phyloP scores from a whole-genome alignment of 2,888 invertebrate genomes.

The Ectemnius cavifrons region DNA sequence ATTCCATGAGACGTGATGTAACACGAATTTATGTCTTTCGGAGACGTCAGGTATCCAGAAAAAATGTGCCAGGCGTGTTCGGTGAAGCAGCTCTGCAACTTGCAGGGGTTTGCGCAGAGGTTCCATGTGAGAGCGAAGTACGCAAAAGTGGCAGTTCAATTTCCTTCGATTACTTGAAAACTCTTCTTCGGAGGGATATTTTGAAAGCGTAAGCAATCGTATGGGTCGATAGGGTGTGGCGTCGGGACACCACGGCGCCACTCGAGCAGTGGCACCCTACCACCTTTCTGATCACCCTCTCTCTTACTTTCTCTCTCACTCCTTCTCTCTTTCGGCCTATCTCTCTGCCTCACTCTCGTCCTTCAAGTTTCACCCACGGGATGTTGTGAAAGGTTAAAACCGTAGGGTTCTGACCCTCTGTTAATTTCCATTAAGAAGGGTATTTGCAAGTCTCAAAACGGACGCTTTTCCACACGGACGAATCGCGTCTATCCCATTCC shows the following conservation, averaged over 20 bases:
- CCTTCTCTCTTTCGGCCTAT: not conserved
- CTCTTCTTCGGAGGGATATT: slow-evolving; percentile 26
- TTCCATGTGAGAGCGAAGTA: too few relatives aligned
- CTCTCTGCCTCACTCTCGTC: not conserved
- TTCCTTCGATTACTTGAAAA: slow-evolving; percentile 39
- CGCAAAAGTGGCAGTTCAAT: slow-evolving; percentile 40
- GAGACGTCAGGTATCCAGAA: not conserved
- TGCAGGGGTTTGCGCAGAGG: too few relatives aligned
- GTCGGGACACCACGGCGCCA: slow-evolving; percentile 61
- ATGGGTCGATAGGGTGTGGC: slow-evolving; percentile 54
- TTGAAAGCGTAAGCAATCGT: slow-evolving; percentile 13
- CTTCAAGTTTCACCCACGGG: not conserved
- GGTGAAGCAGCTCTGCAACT: too few relatives aligned
- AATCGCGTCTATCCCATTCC: not conserved
- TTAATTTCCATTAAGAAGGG: slow-evolving; percentile 37
- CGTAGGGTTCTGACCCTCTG: slow-evolving; percentile 24
- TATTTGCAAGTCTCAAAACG: slow-evolving; percentile 26
- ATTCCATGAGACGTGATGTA: too few relatives aligned
- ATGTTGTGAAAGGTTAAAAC: slow-evolving; percentile 37
- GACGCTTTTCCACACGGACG: slow-evolving; percentile 8
- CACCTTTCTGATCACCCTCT: slow-evolving; percentile 15
- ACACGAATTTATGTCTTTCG: slow-evolving; percentile 6
- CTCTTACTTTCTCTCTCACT: slow-evolving; percentile 20
- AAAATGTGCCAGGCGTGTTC: slow-evolving; percentile 1
- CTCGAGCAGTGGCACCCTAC: slow-evolving; percentile 19